These are phyloP conservation scores for Morbakka virulenta DNA, from an alignment of 30 jellyfish, hydroid and myxozoan genomes.

Conservation along the genomic window DNA sequence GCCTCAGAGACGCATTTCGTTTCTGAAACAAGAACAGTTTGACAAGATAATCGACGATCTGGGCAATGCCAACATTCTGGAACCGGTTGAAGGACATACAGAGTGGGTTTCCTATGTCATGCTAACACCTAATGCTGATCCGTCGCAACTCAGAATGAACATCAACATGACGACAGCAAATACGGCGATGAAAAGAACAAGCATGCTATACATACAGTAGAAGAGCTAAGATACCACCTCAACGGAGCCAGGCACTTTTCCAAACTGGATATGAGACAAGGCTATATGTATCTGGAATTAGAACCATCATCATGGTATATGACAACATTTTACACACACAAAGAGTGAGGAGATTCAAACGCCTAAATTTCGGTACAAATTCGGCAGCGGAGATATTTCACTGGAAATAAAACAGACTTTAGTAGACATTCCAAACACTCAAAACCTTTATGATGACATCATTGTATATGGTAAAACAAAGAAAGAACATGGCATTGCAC, in stretches of 20 bases:
- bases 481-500: too few species aligned
- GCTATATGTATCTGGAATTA: constrained; percentile 25
- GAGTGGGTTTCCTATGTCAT: constrained; percentile 1
- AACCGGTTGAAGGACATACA: constrained; percentile 10
- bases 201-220: too few species aligned
- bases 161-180: constrained; percentile 42
- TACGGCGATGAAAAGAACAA: not conserved
- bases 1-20: too few species aligned
- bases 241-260: constrained; percentile 25
- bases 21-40: too few species aligned
- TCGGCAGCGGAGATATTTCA: too few species aligned
- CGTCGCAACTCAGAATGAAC: not conserved
- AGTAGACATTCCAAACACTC: too few species aligned
- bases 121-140: constrained; percentile 9
- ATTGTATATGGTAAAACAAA: too few species aligned
- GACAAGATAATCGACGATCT: too few species aligned
- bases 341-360: constrained; percentile 7
- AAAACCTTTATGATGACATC: too few species aligned
- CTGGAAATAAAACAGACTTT: too few species aligned
- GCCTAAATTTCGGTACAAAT: constrained; percentile 27
- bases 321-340: constrained; percentile 19
- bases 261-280: constrained; percentile 18
- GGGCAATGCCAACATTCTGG: too few species aligned
- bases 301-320: constrained; percentile 2
- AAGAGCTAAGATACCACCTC: constrained; percentile 17